Percentiles rank a stretch among this genome's conserved stretches.
Conservation (phyloP, 2,797 vertebrate species). For the Neomorphus geoffroyi region DNA sequence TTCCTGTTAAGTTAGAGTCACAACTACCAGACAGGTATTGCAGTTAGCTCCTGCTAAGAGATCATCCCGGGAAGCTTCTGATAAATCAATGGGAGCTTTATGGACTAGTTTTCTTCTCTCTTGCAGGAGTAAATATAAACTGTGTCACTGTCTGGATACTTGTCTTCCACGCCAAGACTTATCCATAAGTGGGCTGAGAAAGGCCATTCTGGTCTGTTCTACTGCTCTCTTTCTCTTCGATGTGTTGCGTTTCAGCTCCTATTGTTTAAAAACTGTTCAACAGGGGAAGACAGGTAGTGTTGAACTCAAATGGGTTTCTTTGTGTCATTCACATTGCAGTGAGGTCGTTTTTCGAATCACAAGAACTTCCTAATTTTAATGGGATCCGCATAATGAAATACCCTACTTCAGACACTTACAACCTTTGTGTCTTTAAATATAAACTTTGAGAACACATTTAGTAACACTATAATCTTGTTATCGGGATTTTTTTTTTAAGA, state of each 20-base stretch:
- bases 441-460: background rate
- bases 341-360: background rate
- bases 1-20: background rate
- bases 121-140: background rate
- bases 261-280: background rate
- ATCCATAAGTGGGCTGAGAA: background rate
- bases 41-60: background rate
- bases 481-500: background rate
- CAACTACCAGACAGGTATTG: background rate
- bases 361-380: background rate
- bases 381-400: background rate
- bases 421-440: background rate
- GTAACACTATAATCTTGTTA: background rate
- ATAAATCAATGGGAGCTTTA: background rate
- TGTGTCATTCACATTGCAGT: accelerated
- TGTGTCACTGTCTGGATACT: background rate
- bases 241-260: background rate
- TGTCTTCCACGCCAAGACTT: background rate
- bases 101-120: background rate
- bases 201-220: background rate
- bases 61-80: background rate
- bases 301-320: background rate
- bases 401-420: background rate
- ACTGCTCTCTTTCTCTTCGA: background rate
- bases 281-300: background rate